phyloP scores from a whole-genome alignment of 92 coral and sea anemone species.

The Palythoa grandiflora region DNA sequence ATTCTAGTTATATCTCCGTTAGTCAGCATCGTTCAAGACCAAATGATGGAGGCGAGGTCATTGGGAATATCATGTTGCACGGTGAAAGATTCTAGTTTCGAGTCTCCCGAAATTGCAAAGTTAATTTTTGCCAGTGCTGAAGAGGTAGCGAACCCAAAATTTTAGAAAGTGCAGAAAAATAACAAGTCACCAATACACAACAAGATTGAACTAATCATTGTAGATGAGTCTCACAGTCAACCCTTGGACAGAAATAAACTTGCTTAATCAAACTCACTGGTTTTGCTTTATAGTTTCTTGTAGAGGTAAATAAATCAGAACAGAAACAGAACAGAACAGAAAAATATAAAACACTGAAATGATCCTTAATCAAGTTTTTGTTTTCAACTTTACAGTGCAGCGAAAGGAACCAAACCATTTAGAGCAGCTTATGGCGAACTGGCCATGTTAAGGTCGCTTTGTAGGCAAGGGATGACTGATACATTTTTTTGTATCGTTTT shows the following conservation, averaged over 20 bases:
- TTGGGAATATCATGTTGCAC: not conserved
- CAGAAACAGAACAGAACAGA: not conserved
- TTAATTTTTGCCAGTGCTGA: no score
- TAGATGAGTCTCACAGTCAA: not conserved
- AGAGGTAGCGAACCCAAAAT: not conserved
- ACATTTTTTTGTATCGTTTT: no score
- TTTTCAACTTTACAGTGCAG: not conserved
- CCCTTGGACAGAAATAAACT: not conserved
- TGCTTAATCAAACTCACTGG: not conserved
- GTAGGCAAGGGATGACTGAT: no score
- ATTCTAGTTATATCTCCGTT: slow-evolving; percentile 3
- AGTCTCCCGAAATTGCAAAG: not conserved
- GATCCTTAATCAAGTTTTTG: not conserved
- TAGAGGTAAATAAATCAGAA: not conserved
- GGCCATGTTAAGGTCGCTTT: no score
- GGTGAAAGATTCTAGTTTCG: not conserved
- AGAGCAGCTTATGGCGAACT: no score
- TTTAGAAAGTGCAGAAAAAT: not conserved
- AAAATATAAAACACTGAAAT: not conserved
- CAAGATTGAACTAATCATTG: not conserved
- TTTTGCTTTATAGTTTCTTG: slow-evolving; percentile 4
- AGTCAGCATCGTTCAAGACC: slow-evolving; percentile 5
- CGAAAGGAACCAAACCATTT: no score
- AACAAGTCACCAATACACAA: not conserved
- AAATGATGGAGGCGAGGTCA: not conserved